Evolutionary conservation across 2,888 invertebrate species (phyloP), one percentile per base, ranked within the genome.

Genomic region (Xylophagus ater): DNA sequence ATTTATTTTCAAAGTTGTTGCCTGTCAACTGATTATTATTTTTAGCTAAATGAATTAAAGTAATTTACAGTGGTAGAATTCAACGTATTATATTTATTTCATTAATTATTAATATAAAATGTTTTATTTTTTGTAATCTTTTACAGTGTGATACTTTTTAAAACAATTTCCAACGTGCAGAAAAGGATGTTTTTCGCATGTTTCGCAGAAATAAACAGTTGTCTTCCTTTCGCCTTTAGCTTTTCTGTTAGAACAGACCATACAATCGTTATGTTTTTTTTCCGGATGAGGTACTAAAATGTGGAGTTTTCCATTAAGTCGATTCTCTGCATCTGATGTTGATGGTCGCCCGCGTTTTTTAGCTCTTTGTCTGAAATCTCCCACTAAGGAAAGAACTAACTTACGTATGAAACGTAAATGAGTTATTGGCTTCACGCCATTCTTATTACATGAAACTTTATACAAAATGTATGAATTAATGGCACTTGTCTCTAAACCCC

Each of bases 261-360:
- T 21, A 37, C 37, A 37, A 23, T 31, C 31, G 21, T 37, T 37
- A 21, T 21, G 20, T 23, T 37, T 37, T 37, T 10, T 12, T 13
- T 37, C 20, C 20, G 18, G 23, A 31, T 25, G 21, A 15, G 13
- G 30, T 23, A 14, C 21, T 14, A 37, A 37, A 31, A 31, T 37
- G 31, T 37, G 31, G n/a, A 37, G 31, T 37, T 30, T 30, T 8
- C 23, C 31, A 30, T 37, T 17, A 30, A 37, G 31, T 18, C 24
- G 21, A 21, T 31, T 15, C 17, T 37, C 24, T 31, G 4, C 14
- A 30, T 37, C 31, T 30, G 37, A 37, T 13, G 32, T 19, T 18
- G 32, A 37, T 37, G 20, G 23, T 28, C 36, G 9, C 19, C 25
- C 12, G 24, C 15, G 29, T 36, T 40, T 49, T 18, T 31, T 31